Evolutionary conservation across 2,888 invertebrate genomes (phyloP).

Genomic region (Crioceris asparagi): DNA sequence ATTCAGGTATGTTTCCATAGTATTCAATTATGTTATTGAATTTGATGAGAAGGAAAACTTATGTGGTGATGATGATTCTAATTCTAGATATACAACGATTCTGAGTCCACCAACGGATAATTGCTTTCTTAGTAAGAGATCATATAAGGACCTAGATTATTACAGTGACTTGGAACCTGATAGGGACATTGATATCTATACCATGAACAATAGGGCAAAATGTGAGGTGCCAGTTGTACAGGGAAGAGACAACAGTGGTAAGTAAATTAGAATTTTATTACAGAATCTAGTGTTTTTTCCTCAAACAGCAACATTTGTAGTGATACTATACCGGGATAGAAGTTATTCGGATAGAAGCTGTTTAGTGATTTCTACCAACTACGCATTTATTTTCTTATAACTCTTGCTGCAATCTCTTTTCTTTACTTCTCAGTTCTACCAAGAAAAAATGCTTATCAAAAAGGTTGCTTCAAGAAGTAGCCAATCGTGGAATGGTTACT

Average conservation of each 20-base stretch:
- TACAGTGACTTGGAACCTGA: conserved; percentile 64
- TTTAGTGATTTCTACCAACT: no score
- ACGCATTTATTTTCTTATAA: no score
- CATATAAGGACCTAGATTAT: conserved; percentile 57
- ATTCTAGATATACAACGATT: conserved; percentile 12
- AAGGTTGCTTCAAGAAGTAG: no score
- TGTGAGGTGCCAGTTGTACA: conserved; percentile 37
- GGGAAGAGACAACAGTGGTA: conserved; percentile 39
- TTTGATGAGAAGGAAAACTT: not conserved
- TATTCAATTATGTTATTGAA: conserved; percentile 3
- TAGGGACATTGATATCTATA: conserved; percentile 69
- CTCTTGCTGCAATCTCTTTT: no score
- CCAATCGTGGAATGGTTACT: no score
- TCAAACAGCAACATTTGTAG: no score
- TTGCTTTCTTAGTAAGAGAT: conserved; percentile 63
- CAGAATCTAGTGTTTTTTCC: no score
- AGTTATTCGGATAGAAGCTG: no score
- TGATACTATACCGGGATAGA: no score
- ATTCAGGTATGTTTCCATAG: conserved; percentile 45
- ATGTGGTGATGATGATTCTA: not conserved
- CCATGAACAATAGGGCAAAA: conserved; percentile 50
- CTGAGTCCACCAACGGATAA: conserved; percentile 48
- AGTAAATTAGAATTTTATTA: no score
- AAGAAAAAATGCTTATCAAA: no score
- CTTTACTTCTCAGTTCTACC: no score